phyloP scores from a whole-genome alignment of 2,888 invertebrate species.

The Mimachlamys varia region DNA sequence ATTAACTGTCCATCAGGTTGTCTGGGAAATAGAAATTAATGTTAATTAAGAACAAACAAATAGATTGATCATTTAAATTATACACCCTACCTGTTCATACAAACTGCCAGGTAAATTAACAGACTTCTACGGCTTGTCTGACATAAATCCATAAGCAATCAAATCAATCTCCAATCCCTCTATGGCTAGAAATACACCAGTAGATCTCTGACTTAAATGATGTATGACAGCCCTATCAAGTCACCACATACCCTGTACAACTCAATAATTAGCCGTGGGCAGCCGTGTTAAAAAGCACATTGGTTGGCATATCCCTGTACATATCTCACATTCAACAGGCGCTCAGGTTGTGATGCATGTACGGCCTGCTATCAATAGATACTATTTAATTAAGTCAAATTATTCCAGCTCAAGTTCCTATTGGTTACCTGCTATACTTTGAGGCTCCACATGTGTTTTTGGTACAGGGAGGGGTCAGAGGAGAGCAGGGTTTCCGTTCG shows the following conservation, averaged over 20 bases:
- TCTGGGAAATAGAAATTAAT: background rate
- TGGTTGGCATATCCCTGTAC: background rate
- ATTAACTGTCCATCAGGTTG: too few relatives aligned
- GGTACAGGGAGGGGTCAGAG: background rate
- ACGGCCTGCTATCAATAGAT: background rate
- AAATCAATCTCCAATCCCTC: background rate
- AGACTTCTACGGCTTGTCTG: background rate
- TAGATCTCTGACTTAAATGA: background rate
- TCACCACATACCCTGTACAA: background rate
- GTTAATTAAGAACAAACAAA: background rate
- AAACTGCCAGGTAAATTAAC: background rate
- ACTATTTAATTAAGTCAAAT: constrained; percentile 31
- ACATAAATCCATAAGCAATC: background rate
- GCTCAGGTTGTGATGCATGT: background rate
- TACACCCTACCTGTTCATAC: background rate
- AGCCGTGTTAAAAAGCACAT: background rate
- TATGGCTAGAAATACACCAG: background rate
- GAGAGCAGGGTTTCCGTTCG: background rate
- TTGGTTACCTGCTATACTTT: background rate
- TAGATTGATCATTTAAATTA: background rate
- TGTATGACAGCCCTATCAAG: background rate
- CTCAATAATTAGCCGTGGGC: background rate
- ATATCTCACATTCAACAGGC: constrained; percentile 31
- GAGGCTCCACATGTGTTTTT: background rate
- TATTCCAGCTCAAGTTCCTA: background rate